Base-by-base conservation (phyloP, 1,140 invertebrate species). In the Leptinotarsa lineolata region DNA sequence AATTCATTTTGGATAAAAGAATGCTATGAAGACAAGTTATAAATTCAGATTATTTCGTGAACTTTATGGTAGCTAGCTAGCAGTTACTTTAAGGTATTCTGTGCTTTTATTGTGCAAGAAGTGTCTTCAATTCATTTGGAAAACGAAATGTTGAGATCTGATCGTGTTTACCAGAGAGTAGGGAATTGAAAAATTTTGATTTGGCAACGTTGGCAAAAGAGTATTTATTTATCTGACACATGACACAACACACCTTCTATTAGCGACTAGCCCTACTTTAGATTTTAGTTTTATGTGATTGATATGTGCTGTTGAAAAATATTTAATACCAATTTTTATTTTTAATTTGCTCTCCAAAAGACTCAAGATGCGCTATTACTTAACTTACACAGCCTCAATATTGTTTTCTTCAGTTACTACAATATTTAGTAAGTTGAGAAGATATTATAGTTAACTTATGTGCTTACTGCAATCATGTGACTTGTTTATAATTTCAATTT, bases 401-500 rank as follows among this genome's bases (percentile, higher is more conserved):
- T 45, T 77, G 12, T 44, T 72, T 11, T 60, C 65, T 16, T 75
- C 76, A 4, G 70, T 68, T 2, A 15, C 74, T 18, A 68, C 72
- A 44, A 75, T 80, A 74, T 73, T 80, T 67, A 71, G 79, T 80
- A 76, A 79, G 79, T 74, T 69, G 48, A 71, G 46, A 44, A 63
- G n/a, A 22, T 18, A 58, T 54, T 64, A 15, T 44, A 44, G 22
- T 58, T 54, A 69, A 18, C 60, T 60, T 69, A 72, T 65, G 72
- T 68, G 73, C 67, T 73, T 72, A 67, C 21, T 13, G 44, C 22
- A 63, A 70, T 63, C 77, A 70, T 74, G 77, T 78, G 77, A 79
- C 67, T 24, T 74, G 65, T 77, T 18, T 74, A 69, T 54, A 54
- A 54, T 18, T 5, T 16, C 64, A 65, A 67, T 61, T 74, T 77